These are phyloP conservation scores for Rhinoptilus africanus DNA, from an alignment of 2,113 vertebrate species.

Conservation along the genomic window DNA sequence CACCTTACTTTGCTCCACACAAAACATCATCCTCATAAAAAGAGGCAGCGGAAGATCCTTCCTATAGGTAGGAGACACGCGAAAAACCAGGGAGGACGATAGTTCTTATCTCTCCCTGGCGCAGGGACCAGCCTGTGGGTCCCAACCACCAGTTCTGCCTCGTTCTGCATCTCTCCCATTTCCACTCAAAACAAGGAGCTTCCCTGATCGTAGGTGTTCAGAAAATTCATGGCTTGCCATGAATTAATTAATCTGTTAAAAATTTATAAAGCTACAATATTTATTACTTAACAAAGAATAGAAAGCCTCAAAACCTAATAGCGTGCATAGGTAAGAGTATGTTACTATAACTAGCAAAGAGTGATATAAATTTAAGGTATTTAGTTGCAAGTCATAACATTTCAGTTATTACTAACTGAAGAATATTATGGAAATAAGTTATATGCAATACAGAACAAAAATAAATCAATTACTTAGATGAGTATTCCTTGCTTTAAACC, in stretches of 20 bases:
- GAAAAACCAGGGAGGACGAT: neutral
- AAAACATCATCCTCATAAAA: neutral
- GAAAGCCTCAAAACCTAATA: neutral
- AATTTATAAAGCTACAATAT: neutral
- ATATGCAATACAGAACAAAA: neutral
- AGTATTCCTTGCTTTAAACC: neutral
- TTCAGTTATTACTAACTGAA: conserved; percentile 1
- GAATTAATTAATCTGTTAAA: neutral
- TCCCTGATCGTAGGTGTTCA: neutral
- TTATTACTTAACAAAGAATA: neutral
- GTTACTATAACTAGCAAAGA: neutral
- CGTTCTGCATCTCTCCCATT: neutral
- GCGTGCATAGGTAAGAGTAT: neutral
- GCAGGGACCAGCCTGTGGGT: neutral
- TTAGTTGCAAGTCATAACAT: neutral
- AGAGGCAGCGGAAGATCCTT: neutral
- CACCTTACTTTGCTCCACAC: neutral
- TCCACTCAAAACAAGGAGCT: neutral
- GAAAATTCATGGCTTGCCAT: neutral
- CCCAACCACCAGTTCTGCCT: neutral
- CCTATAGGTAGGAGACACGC: neutral
- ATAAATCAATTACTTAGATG: neutral
- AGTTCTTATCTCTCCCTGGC: neutral
- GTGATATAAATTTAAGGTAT: neutral
- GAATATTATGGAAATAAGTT: neutral